These are phyloP conservation scores for Syngnathus typhle DNA, from an alignment of 2,113 vertebrate genomes.

Conservation along the genomic window DNA sequence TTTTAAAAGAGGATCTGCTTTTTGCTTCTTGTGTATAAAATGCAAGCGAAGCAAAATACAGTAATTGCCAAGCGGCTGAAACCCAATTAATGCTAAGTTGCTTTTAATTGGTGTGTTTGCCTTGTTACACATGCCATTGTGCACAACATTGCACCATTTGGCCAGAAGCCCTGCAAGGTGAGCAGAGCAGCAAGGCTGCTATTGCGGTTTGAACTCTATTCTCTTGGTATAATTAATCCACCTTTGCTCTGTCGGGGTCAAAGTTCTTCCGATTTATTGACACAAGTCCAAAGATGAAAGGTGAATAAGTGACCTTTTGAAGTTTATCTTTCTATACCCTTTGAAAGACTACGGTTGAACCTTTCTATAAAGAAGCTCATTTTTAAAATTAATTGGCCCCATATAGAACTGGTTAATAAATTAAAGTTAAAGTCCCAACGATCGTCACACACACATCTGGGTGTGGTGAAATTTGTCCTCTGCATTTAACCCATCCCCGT, in stretches of 20 bases:
- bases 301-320: conserved; percentile 5
- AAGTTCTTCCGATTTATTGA: conserved; percentile 10
- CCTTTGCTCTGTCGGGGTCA: conserved; percentile 20
- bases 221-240: conserved; percentile 39
- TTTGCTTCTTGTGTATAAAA: conserved; percentile 26
- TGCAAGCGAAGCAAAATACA: conserved; percentile 37
- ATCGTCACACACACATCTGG: too few relatives aligned
- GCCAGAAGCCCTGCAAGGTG: conserved; percentile 22
- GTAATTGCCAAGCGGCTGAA: conserved; percentile 42
- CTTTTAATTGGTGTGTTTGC: conserved; percentile 41
- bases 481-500: too few relatives aligned
- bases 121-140: conserved; percentile 20
- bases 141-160: conserved; percentile 24
- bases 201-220: conserved; percentile 22
- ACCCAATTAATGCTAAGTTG: conserved; percentile 23
- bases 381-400: conserved; percentile 37
- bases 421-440: too few relatives aligned
- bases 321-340: conserved; percentile 14
- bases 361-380: conserved; percentile 22
- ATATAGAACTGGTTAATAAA: background rate
- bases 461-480: too few relatives aligned
- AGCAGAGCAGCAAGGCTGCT: conserved; percentile 22
- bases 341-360: conserved; percentile 31
- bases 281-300: conserved; percentile 34
- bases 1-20: conserved; percentile 1